Conservation (phyloP, 2,888 invertebrate genomes). For the Tortrix viridana region DNA sequence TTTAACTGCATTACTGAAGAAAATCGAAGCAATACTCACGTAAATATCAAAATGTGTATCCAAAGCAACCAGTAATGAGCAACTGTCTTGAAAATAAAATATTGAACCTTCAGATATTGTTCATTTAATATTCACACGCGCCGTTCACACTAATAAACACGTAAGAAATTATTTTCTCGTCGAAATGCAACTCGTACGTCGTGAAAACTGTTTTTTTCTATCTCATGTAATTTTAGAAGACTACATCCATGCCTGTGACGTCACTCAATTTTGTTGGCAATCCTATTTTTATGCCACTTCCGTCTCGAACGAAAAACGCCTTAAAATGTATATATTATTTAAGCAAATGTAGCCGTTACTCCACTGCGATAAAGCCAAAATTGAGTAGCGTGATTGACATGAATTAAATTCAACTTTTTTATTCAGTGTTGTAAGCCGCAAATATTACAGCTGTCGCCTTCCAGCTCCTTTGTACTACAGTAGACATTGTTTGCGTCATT, state of each 20-base stretch:
- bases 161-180: constrained; percentile 55
- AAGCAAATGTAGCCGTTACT: constrained; percentile 60
- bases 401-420: constrained; percentile 36
- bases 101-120: constrained; percentile 46
- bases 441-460: constrained; percentile 35
- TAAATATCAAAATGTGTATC: constrained; percentile 64
- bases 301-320: constrained; percentile 68
- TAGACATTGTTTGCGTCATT: constrained; percentile 7
- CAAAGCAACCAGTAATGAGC: constrained; percentile 61
- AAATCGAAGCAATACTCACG: constrained; percentile 71
- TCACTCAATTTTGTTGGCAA: constrained; percentile 81
- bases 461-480: neutral
- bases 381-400: constrained; percentile 44
- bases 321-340: constrained; percentile 53
- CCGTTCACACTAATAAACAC: constrained; percentile 63
- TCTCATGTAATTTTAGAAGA: constrained; percentile 81
- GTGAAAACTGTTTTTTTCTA: constrained; percentile 69
- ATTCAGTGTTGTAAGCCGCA: constrained; percentile 29
- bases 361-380: constrained; percentile 56
- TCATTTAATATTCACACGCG: constrained; percentile 59
- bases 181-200: constrained; percentile 63
- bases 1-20: constrained; percentile 54
- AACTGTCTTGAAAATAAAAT: constrained; percentile 38
- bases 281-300: constrained; percentile 82
- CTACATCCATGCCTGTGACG: constrained; percentile 77